These are phyloP conservation scores for Trichonephila inaurata DNA, from an alignment of 1,140 invertebrate genomes.

Conservation along the genomic window DNA sequence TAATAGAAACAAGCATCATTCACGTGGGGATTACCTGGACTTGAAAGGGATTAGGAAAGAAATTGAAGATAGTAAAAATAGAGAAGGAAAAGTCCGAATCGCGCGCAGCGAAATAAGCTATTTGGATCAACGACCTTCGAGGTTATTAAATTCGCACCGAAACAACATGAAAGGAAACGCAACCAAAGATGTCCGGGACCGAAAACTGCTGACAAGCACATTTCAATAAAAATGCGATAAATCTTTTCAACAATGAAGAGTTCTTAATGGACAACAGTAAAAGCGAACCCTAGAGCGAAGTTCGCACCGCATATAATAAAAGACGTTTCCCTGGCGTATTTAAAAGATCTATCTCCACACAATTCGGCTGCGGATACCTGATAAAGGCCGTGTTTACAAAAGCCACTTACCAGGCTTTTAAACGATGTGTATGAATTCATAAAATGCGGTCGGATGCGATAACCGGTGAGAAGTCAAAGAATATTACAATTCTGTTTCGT, in stretches of 20 bases:
- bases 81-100: neutral
- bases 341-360: neutral
- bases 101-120: neutral
- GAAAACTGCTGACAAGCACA: neutral
- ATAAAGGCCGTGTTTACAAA: neutral
- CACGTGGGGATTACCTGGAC: neutral
- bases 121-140: neutral
- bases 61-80: neutral
- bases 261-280: neutral
- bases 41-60: neutral
- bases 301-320: neutral
- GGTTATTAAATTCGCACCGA: neutral
- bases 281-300: neutral
- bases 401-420: neutral
- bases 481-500: neutral
- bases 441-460: neutral
- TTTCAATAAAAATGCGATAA: neutral
- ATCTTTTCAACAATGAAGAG: neutral
- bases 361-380: neutral
- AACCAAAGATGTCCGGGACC: neutral
- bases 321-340: neutral
- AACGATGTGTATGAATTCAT: neutral
- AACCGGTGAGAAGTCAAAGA: neutral
- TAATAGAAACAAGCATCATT: neutral
- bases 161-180: neutral